These are phyloP conservation scores for Poecile atricapillus DNA, from an alignment of 2,113 vertebrate species.

Conservation along the genomic window DNA sequence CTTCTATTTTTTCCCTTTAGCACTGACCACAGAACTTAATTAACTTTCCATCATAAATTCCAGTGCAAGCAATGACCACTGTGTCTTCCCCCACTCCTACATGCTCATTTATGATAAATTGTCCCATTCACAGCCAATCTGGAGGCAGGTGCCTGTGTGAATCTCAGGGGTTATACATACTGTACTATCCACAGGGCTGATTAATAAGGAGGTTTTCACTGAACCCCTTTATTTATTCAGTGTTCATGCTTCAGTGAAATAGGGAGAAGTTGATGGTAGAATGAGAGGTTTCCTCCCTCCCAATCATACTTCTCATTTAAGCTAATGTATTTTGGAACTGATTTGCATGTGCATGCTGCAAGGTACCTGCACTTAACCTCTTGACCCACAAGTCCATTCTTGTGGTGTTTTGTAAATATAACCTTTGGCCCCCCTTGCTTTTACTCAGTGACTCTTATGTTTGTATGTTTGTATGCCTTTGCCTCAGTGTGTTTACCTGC, in stretches of 20 bases:
- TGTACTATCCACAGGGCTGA: slow-evolving; percentile 35
- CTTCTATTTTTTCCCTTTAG: slow-evolving; percentile 64
- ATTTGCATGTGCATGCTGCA: slow-evolving; percentile 9
- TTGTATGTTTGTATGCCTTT: not conserved
- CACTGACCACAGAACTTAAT: slow-evolving; percentile 72
- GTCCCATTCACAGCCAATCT: slow-evolving; percentile 37
- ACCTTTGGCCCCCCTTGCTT: not conserved
- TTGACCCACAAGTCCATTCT: not conserved
- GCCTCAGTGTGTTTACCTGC: not conserved
- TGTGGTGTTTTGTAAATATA: not conserved
- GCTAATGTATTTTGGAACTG: slow-evolving; percentile 35
- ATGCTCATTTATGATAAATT: slow-evolving; percentile 69
- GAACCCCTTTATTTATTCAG: slow-evolving; percentile 7
- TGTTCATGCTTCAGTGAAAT: slow-evolving; percentile 55
- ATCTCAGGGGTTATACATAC: slow-evolving; percentile 59
- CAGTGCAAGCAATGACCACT: slow-evolving; percentile 54
- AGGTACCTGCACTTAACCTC: not conserved
- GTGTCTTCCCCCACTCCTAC: slow-evolving; percentile 61
- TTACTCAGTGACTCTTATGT: not conserved
- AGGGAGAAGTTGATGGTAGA: slow-evolving; percentile 49
- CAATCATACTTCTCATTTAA: slow-evolving; percentile 47
- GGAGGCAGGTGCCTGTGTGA: slow-evolving; percentile 67
- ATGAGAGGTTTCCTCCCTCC: slow-evolving; percentile 54
- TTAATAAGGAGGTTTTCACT: slow-evolving; percentile 52
- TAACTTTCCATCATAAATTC: slow-evolving; percentile 76